Percentiles rank a stretch among this genome's conserved stretches.
Conservation (phyloP, 2,797 vertebrate species). For the Cossypha caffra region DNA sequence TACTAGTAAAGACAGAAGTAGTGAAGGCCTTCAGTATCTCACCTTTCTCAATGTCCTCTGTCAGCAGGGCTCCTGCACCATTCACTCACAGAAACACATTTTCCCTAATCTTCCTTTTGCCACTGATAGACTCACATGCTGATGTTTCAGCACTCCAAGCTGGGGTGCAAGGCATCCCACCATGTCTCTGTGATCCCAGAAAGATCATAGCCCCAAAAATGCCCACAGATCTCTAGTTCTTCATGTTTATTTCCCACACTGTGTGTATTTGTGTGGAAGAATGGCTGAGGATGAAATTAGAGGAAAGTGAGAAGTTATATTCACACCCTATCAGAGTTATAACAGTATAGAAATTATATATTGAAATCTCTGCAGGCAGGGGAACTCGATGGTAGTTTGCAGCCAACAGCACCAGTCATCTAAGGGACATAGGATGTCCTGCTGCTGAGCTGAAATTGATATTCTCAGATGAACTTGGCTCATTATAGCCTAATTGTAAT, state of each 20-base stretch:
- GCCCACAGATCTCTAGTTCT: neutral
- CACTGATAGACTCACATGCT: neutral
- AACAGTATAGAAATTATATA: neutral
- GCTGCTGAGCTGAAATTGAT: neutral
- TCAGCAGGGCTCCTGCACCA: neutral
- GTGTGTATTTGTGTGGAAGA: neutral
- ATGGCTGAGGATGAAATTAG: neutral
- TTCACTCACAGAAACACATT: neutral
- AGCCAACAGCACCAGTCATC: too few species aligned
- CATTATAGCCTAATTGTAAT: neutral
- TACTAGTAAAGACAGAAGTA: neutral
- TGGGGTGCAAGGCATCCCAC: neutral
- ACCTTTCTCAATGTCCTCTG: neutral
- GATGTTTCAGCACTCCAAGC: neutral
- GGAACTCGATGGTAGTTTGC: rapidly evolving
- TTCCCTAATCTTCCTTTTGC: neutral
- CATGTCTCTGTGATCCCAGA: neutral
- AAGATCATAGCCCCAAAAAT: neutral
- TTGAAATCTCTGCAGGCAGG: neutral
- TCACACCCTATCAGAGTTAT: neutral
- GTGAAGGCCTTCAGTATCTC: neutral
- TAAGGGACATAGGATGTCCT: neutral
- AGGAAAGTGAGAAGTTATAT: neutral
- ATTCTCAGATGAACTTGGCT: neutral
- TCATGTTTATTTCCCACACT: neutral